Conservation (phyloP, 2,113 vertebrate species). For the Eubucco bourcierii region DNA sequence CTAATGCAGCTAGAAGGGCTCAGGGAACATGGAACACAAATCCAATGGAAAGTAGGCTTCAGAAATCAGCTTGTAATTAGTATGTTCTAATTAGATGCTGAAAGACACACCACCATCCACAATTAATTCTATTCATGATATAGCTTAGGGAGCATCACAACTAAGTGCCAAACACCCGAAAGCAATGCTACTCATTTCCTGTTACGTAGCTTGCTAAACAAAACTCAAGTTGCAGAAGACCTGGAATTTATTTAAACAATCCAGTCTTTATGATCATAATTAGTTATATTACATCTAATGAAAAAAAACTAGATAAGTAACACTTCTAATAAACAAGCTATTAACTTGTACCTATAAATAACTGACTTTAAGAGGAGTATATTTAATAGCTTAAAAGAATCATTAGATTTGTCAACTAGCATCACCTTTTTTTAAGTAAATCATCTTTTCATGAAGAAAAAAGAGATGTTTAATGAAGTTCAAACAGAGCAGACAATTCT, state of each 20-base stretch:
- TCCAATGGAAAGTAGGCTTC: neutral
- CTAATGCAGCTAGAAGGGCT: neutral
- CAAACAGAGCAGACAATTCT: neutral
- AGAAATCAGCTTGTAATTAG: slow-evolving; percentile 38
- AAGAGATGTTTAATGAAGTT: neutral
- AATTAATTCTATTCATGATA: neutral
- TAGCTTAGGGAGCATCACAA: neutral
- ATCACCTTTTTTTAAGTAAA: neutral
- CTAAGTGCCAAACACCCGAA: neutral
- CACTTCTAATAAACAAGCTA: neutral
- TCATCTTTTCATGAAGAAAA: neutral
- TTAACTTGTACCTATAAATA: neutral
- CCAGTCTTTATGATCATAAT: neutral
- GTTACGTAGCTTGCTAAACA: neutral
- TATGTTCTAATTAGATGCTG: slow-evolving; percentile 5
- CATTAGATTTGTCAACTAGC: neutral
- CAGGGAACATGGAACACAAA: slow-evolving; percentile 16
- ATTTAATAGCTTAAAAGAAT: neutral
- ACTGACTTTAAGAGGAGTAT: neutral
- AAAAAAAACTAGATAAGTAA: neutral
- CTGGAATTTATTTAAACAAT: neutral
- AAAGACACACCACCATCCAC: neutral
- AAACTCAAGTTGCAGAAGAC: neutral
- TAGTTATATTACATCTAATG: neutral
- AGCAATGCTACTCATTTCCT: neutral